A percentile compares a stretch with the other conserved stretches of the same genome.
Conservation (phyloP, 2,888 invertebrate species). For the Leucophenga montana region DNA sequence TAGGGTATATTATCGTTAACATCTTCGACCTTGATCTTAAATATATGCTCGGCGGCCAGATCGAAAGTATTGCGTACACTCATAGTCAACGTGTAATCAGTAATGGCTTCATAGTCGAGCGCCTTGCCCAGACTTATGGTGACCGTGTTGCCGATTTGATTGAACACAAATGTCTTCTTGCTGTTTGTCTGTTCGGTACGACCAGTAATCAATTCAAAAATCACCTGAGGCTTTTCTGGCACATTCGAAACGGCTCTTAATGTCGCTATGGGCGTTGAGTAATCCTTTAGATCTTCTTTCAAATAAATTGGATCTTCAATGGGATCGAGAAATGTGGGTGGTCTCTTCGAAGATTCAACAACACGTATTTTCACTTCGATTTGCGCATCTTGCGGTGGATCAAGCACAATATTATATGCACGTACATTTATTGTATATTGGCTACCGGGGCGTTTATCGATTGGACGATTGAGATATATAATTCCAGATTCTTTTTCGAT, state of each 20-base stretch:
- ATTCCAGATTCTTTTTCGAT: constrained; percentile 89
- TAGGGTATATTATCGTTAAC: constrained; percentile 93
- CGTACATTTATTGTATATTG: constrained; percentile 71
- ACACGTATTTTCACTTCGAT: constrained; percentile 89
- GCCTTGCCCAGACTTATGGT: constrained; percentile 83
- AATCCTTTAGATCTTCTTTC: constrained; percentile 84
- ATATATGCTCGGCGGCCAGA: constrained; percentile 84
- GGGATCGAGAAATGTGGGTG: constrained; percentile 82
- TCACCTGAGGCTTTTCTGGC: constrained; percentile 81
- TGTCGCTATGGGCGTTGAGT: constrained; percentile 80
- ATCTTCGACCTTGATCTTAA: constrained; percentile 86
- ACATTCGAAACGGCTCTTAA: constrained; percentile 86
- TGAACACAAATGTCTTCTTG: constrained; percentile 81
- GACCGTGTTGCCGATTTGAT: constrained; percentile 81
- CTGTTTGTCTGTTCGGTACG: constrained; percentile 90
- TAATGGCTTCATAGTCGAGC: constrained; percentile 89
- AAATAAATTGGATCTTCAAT: constrained; percentile 75
- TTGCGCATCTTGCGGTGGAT: constrained; percentile 76
- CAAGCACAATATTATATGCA: constrained; percentile 70
- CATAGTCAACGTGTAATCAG: constrained; percentile 87
- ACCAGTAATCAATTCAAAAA: constrained; percentile 86
- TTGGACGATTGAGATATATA: constrained; percentile 77
- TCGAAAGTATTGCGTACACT: constrained; percentile 87
- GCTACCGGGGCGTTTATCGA: constrained; percentile 71
- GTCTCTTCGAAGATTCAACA: constrained; percentile 90